Conservation (phyloP, 92 coral and sea anemone genomes). For the Nematostella vectensis region DNA sequence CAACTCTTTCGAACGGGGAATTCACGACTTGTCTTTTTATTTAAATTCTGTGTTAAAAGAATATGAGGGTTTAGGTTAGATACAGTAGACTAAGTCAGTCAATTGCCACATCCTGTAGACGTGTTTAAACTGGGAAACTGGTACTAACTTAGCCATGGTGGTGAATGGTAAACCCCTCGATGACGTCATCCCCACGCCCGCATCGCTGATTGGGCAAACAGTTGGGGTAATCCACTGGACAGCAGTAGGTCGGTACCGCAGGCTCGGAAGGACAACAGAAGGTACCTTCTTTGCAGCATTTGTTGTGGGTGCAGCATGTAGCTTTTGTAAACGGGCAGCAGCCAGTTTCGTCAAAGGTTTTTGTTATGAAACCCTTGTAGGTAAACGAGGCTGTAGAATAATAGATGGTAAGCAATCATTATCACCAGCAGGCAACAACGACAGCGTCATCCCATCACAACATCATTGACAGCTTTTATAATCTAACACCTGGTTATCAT, state of each 20-base stretch:
- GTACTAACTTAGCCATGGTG: not conserved
- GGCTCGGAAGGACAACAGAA: constrained; percentile 42
- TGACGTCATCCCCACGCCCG: constrained; percentile 35
- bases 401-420: not conserved
- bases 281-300: constrained; percentile 48
- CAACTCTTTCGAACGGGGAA: no score
- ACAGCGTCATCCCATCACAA: no score
- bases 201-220: constrained; percentile 53
- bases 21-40: no score
- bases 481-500: no score
- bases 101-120: no score
- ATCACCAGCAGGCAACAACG: not conserved
- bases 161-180: constrained; percentile 27
- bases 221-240: constrained; percentile 39
- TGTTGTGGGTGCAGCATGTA: constrained; percentile 62
- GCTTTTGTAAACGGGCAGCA: constrained; percentile 62
- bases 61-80: no score
- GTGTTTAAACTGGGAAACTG: no score
- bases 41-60: no score
- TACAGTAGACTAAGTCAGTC: no score
- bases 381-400: constrained; percentile 30
- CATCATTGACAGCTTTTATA: no score
- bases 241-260: constrained; percentile 48
- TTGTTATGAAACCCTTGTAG: constrained; percentile 35
- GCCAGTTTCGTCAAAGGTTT: constrained; percentile 35